phyloP scores from a whole-genome alignment of 2,113 vertebrate genomes.

The Phrynosoma blainvillii region DNA sequence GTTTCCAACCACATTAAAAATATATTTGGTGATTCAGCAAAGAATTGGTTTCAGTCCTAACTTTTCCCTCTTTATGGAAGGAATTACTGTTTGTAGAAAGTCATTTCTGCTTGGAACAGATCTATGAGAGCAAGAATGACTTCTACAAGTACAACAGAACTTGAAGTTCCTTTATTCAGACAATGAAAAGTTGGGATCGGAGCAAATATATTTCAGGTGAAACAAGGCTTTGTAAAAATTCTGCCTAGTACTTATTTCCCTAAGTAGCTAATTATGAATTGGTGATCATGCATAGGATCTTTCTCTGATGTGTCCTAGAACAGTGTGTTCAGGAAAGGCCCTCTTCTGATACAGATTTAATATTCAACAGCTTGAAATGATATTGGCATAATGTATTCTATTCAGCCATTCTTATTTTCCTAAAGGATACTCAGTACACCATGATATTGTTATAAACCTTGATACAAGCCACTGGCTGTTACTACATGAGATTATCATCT shows the following conservation, averaged over 20 bases:
- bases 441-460: fast-evolving
- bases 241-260: neutral
- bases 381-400: neutral
- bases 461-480: neutral
- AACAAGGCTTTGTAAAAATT: neutral
- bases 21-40: neutral
- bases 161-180: neutral
- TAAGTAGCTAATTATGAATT: neutral
- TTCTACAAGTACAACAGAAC: too few species aligned
- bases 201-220: neutral
- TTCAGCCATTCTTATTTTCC: neutral
- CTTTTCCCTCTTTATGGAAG: neutral
- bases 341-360: neutral
- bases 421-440: fast-evolving
- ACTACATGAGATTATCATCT: neutral
- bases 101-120: neutral
- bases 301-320: neutral
- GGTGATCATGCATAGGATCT: neutral
- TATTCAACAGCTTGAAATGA: neutral
- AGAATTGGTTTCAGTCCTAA: neutral
- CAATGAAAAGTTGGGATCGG: neutral
- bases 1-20: neutral
- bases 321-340: neutral
- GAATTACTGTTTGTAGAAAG: neutral
- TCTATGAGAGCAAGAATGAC: too few species aligned